These are phyloP conservation scores for Cataglyphis cursor DNA, from an alignment of 2,888 invertebrate species.

Conservation along the genomic window DNA sequence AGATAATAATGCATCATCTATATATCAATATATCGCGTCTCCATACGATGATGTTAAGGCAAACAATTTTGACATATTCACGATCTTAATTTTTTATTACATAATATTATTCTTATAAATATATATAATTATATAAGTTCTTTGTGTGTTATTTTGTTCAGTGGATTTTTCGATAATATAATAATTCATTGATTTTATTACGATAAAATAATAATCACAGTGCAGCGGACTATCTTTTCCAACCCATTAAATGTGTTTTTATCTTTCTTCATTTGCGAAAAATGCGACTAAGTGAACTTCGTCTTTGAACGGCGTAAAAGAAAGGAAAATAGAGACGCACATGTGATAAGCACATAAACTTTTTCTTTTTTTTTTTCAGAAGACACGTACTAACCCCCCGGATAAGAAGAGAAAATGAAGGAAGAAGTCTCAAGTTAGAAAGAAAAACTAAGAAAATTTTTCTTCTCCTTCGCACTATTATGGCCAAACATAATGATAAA, in stretches of 20 bases:
- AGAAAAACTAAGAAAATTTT: slow-evolving; percentile 12
- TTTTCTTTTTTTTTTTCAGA: background rate
- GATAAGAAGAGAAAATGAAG: background rate
- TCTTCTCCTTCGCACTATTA: too few species aligned
- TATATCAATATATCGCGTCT: background rate
- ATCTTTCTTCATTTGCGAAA: background rate
- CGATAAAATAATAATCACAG: slow-evolving; percentile 12
- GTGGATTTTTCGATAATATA: background rate
- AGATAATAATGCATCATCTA: background rate
- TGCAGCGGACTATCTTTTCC: background rate
- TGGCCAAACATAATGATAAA: slow-evolving; percentile 19
- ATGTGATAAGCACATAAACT: background rate
- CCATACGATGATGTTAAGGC: background rate
- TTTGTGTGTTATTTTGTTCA: background rate
- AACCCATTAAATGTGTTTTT: slow-evolving; percentile 4
- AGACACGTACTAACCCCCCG: background rate
- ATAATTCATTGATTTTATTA: background rate
- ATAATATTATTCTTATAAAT: background rate
- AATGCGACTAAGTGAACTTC: background rate
- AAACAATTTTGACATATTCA: background rate
- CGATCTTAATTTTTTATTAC: background rate
- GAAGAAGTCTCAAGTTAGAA: background rate
- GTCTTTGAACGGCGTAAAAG: background rate
- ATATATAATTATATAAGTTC: background rate
- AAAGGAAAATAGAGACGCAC: background rate